Conservation (phyloP, 2,113 vertebrate genomes). For the Hystrix cristata region DNA sequence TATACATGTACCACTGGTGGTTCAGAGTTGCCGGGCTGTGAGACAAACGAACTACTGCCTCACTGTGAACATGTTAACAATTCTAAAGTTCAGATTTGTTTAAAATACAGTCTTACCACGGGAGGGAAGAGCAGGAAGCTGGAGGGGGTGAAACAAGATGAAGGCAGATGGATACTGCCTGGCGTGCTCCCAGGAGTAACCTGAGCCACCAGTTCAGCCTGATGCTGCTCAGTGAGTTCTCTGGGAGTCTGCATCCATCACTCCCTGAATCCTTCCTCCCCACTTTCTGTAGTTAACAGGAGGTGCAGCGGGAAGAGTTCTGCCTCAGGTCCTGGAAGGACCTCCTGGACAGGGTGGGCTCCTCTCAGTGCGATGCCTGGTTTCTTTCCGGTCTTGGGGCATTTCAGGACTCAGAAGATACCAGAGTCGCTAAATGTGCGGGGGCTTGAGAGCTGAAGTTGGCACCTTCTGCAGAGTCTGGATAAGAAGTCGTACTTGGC, state of each 20-base stretch:
- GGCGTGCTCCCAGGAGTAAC: neutral
- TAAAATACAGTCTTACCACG: neutral
- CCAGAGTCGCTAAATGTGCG: neutral
- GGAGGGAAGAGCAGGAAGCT: neutral
- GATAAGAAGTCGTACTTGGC: neutral
- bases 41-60: neutral
- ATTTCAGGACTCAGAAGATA: neutral
- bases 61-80: neutral
- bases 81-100: neutral
- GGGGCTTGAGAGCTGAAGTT: too few species aligned
- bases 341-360: neutral
- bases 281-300: neutral
- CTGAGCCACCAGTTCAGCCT: neutral
- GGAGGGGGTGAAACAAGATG: fast-evolving
- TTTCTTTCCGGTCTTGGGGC: neutral
- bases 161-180: neutral
- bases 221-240: neutral
- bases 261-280: neutral
- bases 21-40: neutral
- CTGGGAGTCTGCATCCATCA: neutral
- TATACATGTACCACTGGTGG: neutral
- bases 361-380: neutral
- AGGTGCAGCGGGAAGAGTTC: neutral
- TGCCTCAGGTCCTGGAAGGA: too few species aligned
- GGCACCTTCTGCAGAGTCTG: neutral